A percentile compares a stretch with the other conserved stretches of the same genome.
Conservation (phyloP, 1,140 invertebrate genomes). For the Probaryconus sp. region DNA sequence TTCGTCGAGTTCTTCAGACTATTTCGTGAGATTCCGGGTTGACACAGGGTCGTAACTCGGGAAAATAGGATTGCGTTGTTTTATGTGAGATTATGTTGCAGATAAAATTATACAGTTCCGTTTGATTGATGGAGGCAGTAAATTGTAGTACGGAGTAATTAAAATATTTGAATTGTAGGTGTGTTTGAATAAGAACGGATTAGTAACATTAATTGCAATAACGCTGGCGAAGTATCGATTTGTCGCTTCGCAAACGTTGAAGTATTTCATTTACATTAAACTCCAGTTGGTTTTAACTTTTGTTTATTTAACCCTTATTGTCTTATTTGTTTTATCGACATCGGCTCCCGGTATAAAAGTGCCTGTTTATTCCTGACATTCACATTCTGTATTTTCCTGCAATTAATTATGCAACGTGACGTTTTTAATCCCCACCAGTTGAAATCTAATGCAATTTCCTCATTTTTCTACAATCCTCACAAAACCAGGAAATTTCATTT, state of each 20-base stretch:
- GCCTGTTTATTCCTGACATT: no score
- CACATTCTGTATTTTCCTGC: no score
- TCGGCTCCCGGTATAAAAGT: no score
- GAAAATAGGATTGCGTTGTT: not conserved
- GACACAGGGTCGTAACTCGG: not conserved
- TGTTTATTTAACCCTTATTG: conserved; percentile 43
- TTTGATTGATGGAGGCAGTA: conserved; percentile 36
- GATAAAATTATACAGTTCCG: conserved; percentile 42
- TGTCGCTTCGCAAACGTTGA: conserved; percentile 43
- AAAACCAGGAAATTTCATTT: no score
- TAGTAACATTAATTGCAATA: conserved; percentile 55
- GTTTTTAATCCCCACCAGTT: no score
- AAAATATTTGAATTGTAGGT: conserved; percentile 49
- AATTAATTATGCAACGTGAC: no score
- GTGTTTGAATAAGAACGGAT: conserved; percentile 55
- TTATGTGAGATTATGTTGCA: conserved; percentile 28
- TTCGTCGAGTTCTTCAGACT: not conserved
- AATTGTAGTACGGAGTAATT: conserved; percentile 29
- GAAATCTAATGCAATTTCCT: no score
- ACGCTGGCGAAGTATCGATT: conserved; percentile 49
- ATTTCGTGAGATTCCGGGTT: not conserved
- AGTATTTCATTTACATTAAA: conserved; percentile 44
- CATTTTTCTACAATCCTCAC: no score
- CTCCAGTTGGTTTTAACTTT: conserved; percentile 35
- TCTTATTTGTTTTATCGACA: no score